Base-by-base conservation (phyloP, 2,888 invertebrate species). In the Eudasyphora cyanicolor region DNA sequence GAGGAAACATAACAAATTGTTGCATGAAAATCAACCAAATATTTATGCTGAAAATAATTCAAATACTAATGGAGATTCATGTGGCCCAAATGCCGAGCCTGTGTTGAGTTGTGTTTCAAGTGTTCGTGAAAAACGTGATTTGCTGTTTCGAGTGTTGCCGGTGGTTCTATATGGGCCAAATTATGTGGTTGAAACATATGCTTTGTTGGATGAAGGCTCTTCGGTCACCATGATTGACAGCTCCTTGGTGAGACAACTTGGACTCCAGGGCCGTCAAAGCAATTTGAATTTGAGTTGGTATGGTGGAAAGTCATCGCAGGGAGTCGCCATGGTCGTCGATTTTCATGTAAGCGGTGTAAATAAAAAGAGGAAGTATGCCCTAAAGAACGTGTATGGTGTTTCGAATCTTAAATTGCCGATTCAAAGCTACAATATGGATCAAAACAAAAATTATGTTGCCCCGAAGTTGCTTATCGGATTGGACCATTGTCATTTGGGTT, bases 231-330 rank as follows among this genome's bases (percentile, higher is more conserved):
- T 76, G 64, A 35, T 62, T 64, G 76, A 76, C 21, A 62, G 57
- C 10, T 62, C 64, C 0, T 38, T 80, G 14, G 29, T 76, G 27
- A 71, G 82, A 5, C 57, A 85, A 35, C 27, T 85, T 8, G 84
- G 85, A 8, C 24, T 86, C 14, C 24, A 14, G 8, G 85, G 86
- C 19, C n/a, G n/a, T n/a, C n/a, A n/a, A n/a, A n/a, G n/a, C n/a
- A n/a, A n/a, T n/a, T n/a, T n/a, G 35, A 82, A 77, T 57, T 32
- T 32, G 32, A 32, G 32, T 8, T 32, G 32, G 32, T 32, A 32
- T 80, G 83, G 77, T 38, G n/a, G 80, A 10, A 76, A 77, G 29
- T 60, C 80, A n/a, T 76, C 73, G 4, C 64, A 60, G 12, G 78
- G 79, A 21, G 51, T 62, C 0, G 80, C 60, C 2, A 21, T 60